Conservation (phyloP, 2,888 invertebrate species). For the Drosophila neotestacea region DNA sequence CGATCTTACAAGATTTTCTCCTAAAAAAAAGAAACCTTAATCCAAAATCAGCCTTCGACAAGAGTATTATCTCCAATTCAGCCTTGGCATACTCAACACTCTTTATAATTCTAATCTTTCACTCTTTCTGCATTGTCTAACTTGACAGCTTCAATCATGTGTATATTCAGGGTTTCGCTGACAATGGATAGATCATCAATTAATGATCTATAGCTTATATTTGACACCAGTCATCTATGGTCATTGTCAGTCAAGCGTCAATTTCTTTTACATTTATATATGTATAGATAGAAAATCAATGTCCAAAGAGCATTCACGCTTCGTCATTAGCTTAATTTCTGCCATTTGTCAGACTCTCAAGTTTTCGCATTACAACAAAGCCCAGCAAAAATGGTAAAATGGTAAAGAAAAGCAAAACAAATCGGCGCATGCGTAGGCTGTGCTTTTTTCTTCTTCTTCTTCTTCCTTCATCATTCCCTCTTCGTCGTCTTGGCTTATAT, state of each 20-base stretch:
- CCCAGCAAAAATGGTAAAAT: conserved; percentile 6
- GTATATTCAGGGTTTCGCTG: not conserved
- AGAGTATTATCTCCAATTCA: not conserved
- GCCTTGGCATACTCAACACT: conserved; percentile 6
- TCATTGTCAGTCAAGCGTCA: conserved; percentile 25
- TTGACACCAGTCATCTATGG: conserved; percentile 43
- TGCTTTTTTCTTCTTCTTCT: conserved; percentile 20
- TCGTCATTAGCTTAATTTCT: conserved; percentile 41
- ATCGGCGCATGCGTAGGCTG: conserved; percentile 65
- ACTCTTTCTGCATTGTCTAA: conserved; percentile 7
- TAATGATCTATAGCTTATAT: conserved; percentile 14
- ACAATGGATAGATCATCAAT: conserved; percentile 38
- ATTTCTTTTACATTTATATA: conserved; percentile 6
- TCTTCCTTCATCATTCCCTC: conserved; percentile 13
- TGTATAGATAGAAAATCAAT: conserved; percentile 22
- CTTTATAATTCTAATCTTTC: conserved; percentile 23
- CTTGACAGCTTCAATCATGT: conserved; percentile 18
- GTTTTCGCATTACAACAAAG: conserved; percentile 44
- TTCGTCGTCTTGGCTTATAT: conserved; percentile 50
- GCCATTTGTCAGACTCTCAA: conserved; percentile 24
- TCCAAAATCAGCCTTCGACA: not conserved
- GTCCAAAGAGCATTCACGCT: conserved; percentile 41
- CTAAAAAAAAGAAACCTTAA: not conserved
- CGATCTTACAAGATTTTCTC: not conserved
- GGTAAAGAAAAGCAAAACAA: conserved; percentile 46